Evolutionary conservation across 2,888 invertebrate genomes (phyloP).

Genomic region (Drosophila austrosaltans): DNA sequence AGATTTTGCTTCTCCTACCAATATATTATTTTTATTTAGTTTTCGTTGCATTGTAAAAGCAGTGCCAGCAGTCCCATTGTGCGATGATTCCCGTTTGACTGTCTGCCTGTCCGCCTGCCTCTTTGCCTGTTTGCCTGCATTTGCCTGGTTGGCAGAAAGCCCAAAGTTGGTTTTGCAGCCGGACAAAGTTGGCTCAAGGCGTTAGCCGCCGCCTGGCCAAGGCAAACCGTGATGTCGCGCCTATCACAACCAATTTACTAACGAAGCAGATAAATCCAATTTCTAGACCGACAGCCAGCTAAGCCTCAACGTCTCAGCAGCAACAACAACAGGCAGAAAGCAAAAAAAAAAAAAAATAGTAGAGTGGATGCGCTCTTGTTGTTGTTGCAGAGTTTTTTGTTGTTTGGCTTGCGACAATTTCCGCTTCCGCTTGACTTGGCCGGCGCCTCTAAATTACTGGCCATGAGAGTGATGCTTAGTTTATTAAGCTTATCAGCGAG

Average conservation of each 20-base stretch:
- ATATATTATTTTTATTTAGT: too few species aligned
- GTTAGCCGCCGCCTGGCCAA: constrained; percentile 12
- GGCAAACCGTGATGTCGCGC: constrained; percentile 60
- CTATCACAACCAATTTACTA: constrained; percentile 79
- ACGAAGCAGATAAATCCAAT: constrained; percentile 80
- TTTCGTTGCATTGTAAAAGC: not conserved
- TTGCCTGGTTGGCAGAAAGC: constrained; percentile 47
- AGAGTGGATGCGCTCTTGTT: constrained; percentile 26
- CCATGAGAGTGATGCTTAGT: constrained; percentile 45
- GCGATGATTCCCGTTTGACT: not conserved
- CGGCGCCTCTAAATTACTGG: constrained; percentile 50
- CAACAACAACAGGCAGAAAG: constrained; percentile 31
- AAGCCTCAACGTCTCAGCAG: constrained; percentile 41
- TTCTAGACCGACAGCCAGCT: constrained; percentile 64
- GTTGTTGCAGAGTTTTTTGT: constrained; percentile 31
- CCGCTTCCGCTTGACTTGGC: constrained; percentile 65
- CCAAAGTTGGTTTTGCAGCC: constrained; percentile 42
- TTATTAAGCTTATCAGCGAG: constrained; percentile 67
- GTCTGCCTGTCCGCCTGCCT: not conserved
- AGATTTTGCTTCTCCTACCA: too few species aligned
- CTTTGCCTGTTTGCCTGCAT: not conserved
- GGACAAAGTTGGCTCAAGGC: constrained; percentile 22
- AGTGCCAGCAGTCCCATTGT: not conserved
- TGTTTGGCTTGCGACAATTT: constrained; percentile 62
- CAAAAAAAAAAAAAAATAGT: constrained; percentile 26